phyloP scores from a whole-genome alignment of 2,888 invertebrate species.

The Nephrotoma appendiculata region DNA sequence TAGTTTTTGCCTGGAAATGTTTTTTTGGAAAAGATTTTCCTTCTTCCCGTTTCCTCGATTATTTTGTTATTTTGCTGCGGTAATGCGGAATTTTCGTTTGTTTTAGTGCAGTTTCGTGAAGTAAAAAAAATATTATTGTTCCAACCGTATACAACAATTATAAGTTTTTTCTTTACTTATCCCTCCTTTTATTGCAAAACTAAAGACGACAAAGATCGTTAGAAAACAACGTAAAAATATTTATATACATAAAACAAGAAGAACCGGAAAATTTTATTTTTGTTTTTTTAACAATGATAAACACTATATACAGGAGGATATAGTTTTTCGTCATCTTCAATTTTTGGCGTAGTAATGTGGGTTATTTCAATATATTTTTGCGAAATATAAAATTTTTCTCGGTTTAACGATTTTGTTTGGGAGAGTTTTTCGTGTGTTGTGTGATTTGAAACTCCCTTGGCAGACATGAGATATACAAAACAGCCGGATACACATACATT shows the following conservation, averaged over 20 bases:
- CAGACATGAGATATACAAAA: not conserved
- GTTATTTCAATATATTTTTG: not conserved
- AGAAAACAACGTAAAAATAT: not conserved
- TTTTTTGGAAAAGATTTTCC: not conserved
- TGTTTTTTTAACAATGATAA: not conserved
- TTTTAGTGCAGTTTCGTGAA: not conserved
- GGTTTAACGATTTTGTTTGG: not conserved
- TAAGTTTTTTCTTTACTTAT: not conserved
- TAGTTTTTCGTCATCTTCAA: not conserved
- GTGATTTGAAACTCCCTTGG: not conserved
- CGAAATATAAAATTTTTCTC: not conserved
- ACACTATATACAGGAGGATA: not conserved
- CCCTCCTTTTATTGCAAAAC: not conserved
- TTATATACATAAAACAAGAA: not conserved
- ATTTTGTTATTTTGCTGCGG: not conserved
- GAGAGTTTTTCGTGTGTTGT: not conserved
- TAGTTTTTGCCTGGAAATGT: not conserved
- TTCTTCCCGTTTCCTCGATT: not conserved
- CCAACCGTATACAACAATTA: not conserved
- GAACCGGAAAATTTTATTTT: not conserved
- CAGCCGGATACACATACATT: not conserved
- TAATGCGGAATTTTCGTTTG: not conserved
- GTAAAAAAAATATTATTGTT: not conserved
- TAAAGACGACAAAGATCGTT: not conserved
- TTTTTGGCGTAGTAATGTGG: not conserved